Conservation (phyloP, 2,888 invertebrate genomes). For the Meiosimyza decipiens region DNA sequence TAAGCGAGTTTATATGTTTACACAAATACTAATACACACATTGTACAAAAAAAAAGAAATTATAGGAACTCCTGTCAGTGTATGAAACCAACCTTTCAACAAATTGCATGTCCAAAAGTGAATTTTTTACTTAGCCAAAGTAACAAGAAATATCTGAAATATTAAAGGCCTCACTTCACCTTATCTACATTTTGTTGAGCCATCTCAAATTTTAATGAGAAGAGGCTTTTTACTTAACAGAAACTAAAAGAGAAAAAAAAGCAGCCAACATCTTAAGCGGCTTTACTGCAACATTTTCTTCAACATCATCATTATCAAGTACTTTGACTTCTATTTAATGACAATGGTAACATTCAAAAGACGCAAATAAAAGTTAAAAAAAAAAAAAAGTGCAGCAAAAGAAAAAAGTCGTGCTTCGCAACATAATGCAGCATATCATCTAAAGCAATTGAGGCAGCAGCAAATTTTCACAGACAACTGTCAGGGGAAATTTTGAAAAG, state of each 20-base stretch:
- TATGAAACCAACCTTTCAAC: neutral
- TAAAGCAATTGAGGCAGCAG: neutral
- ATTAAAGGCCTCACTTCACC: constrained; percentile 9
- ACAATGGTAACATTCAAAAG: constrained; percentile 20
- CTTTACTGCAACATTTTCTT: neutral
- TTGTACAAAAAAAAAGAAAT: neutral
- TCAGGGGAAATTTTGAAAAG: constrained; percentile 37
- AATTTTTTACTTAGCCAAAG: neutral
- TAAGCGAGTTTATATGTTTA: too few relatives aligned
- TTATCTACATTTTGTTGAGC: neutral
- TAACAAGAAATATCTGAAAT: neutral
- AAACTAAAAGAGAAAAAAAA: too few relatives aligned
- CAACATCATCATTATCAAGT: neutral
- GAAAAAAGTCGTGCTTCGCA: neutral
- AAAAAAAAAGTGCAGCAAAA: neutral
- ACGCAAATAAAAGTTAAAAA: neutral
- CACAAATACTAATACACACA: too few relatives aligned
- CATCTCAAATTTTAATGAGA: constrained; percentile 23
- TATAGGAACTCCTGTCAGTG: neutral
- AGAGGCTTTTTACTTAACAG: too few relatives aligned
- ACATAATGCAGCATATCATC: constrained; percentile 11
- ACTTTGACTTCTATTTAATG: neutral
- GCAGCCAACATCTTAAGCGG: too few relatives aligned
- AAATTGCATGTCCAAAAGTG: constrained; percentile 20
- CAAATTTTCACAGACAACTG: constrained; percentile 17